Base-by-base conservation (phyloP, 2,888 invertebrate species). In the Drosophila putrida region DNA sequence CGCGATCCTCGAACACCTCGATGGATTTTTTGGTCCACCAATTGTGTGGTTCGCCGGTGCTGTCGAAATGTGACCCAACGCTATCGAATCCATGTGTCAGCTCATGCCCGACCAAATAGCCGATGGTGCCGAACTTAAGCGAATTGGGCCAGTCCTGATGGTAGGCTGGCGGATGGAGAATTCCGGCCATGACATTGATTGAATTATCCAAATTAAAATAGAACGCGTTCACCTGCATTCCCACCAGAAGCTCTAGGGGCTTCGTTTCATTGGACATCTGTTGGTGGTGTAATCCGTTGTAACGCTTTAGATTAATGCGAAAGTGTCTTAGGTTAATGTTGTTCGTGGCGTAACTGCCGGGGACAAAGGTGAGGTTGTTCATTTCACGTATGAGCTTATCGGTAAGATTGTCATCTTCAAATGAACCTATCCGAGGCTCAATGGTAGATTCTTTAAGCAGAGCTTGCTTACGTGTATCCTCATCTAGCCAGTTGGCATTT, bases 31-130 rank as follows among this genome's bases (percentile, higher is more conserved):
- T 70, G 0, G 91, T 79, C 91, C 90, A 91, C 91, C 92, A 91
- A 38, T 81, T 72, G 0, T 81, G 81, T 1, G 5, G 0, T 0
- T 71, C 44, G 3, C 90, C 88, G 1, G 20, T 65, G 15, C 85
- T 78, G 31, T 91, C 90, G 38, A 31, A 90, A 1, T 31, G 20
- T 3, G 90, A 75, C 0, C 92, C 92, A 0, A 72, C 60, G 3
- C 82, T 79, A 60, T 92, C 92, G 28, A 91, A 90, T 0, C 90
- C 91, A 39, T 91, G 92, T 0, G 91, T 91, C 25, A 92, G 70
- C 68, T 92, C 91, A 39, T 91, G 91, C 0, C 92, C 91, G 27
- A 91, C 79, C 47, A 92, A 51, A 28, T 85, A 91, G 0, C 92
- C 91, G 3, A 91, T 69, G 3, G 90, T 90, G 8, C 91, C 92